Conservation (phyloP, 2,113 vertebrate genomes). For the Platycercus adscitus region DNA sequence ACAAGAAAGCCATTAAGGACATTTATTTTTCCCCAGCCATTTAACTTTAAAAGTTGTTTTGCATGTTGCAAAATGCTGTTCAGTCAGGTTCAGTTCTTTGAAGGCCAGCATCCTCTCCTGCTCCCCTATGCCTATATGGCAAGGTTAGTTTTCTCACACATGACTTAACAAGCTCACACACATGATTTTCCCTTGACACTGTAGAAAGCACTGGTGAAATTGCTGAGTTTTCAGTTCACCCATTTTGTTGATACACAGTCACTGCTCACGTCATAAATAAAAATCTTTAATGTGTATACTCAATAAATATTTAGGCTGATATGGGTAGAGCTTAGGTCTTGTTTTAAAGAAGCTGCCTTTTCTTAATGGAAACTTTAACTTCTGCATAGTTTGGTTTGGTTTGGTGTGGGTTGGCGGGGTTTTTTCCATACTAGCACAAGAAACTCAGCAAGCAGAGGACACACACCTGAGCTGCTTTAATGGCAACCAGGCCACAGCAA, state of each 20-base stretch:
- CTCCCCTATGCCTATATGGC: background rate
- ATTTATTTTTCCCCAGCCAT: background rate
- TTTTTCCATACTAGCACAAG: background rate
- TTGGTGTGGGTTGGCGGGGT: no score
- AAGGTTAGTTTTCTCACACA: background rate
- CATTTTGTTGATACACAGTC: background rate
- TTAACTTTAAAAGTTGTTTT: background rate
- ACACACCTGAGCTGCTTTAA: background rate
- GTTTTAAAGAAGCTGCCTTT: background rate
- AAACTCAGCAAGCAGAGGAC: background rate
- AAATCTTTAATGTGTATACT: background rate
- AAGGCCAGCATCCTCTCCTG: background rate
- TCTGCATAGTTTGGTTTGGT: background rate
- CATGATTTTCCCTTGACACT: background rate
- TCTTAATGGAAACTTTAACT: background rate
- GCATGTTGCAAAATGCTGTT: background rate
- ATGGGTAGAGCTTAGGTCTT: background rate
- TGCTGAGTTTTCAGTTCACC: background rate
- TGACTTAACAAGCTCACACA: background rate
- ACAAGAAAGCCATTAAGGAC: background rate
- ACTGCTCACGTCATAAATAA: background rate
- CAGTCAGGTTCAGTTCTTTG: background rate
- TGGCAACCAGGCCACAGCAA: background rate
- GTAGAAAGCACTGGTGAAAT: background rate
- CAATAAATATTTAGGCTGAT: background rate